Evolutionary conservation across 2,888 invertebrate species (phyloP).

Genomic region (Lottia gigantea): DNA sequence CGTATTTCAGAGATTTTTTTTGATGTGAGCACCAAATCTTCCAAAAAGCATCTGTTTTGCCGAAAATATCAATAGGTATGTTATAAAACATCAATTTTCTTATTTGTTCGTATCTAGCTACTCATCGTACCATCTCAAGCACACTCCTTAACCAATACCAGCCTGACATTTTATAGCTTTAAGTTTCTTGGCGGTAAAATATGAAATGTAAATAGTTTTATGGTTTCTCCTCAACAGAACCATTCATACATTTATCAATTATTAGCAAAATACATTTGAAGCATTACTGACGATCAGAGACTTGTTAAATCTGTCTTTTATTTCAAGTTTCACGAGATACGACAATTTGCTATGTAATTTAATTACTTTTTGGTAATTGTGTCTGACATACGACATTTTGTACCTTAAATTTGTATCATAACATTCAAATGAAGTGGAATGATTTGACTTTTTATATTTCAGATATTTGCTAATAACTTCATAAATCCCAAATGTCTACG

Average conservation of each 20-base stretch:
- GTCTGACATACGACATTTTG: not conserved
- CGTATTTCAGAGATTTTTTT: not conserved
- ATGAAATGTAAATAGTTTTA: not conserved
- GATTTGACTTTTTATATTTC: too few species aligned
- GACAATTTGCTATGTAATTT: not conserved
- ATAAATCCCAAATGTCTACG: too few species aligned
- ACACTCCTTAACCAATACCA: not conserved
- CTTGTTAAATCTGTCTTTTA: not conserved
- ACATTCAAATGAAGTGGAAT: too few species aligned
- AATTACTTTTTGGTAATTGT: not conserved
- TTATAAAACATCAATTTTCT: not conserved
- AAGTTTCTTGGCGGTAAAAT: constrained; percentile 2
- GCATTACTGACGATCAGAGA: not conserved
- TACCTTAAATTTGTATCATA: not conserved
- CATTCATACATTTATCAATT: not conserved
- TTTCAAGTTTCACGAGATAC: not conserved
- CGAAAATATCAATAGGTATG: constrained; percentile 3
- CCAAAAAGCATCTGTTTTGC: not conserved
- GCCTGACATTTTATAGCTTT: not conserved
- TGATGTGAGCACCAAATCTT: not conserved
- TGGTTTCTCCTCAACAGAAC: not conserved
- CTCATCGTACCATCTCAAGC: not conserved
- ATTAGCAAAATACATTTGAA: not conserved
- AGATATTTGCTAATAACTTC: too few species aligned
- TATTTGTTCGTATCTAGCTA: not conserved